Evolutionary conservation across 2,888 invertebrate species (phyloP).

Genomic region (Charanyca ferruginea): DNA sequence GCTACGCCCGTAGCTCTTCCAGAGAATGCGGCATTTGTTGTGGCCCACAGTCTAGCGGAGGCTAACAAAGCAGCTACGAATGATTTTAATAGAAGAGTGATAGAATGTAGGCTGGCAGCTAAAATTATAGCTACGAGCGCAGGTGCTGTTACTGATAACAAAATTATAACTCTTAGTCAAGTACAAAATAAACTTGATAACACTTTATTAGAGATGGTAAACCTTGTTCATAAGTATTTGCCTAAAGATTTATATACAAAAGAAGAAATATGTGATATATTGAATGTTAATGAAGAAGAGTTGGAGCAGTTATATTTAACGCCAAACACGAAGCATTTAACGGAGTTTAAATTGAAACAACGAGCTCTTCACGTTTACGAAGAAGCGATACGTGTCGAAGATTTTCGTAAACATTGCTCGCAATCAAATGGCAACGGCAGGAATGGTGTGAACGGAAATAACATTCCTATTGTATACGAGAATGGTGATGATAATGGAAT

Average conservation of each 20-base stretch:
- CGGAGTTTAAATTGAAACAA: conserved; percentile 95
- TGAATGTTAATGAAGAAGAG: conserved; percentile 91
- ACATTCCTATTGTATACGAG: conserved; percentile 62
- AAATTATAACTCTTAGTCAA: conserved; percentile 93
- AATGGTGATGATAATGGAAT: conserved; percentile 76
- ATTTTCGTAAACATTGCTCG: conserved; percentile 93
- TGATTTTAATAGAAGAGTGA: conserved; percentile 98
- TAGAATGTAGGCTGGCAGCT: conserved; percentile 98
- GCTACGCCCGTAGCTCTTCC: conserved; percentile 96
- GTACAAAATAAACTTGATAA: conserved; percentile 93
- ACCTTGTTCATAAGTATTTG: conserved; percentile 92
- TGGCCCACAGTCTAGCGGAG: conserved; percentile 97
- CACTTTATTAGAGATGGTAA: conserved; percentile 93
- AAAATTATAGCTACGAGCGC: conserved; percentile 91
- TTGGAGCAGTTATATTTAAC: conserved; percentile 89
- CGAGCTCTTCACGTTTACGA: conserved; percentile 97
- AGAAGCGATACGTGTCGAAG: conserved; percentile 96
- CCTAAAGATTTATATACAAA: conserved; percentile 93
- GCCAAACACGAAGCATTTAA: conserved; percentile 92
- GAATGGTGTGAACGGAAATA: conserved; percentile 63
- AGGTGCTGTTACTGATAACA: conserved; percentile 91
- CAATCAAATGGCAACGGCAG: conserved; percentile 73
- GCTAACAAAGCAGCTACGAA: conserved; percentile 98
- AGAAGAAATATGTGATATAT: conserved; percentile 92
- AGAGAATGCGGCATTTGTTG: conserved; percentile 96